Conservation (phyloP, 2,113 vertebrate species). For the Xenopus borealis region DNA sequence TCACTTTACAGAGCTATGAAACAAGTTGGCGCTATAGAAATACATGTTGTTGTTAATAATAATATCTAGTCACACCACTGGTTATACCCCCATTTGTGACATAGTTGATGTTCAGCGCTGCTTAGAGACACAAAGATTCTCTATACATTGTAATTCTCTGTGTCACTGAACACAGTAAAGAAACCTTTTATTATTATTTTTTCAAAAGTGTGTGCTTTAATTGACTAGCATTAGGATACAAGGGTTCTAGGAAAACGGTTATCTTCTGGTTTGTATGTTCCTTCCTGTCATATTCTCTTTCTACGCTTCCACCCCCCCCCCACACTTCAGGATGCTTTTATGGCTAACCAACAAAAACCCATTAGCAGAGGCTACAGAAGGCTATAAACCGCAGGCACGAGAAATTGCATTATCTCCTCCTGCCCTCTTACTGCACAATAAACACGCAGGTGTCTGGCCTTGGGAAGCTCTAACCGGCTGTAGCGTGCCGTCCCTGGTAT, state of each 20-base stretch:
- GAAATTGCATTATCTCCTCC: slow-evolving; percentile 8
- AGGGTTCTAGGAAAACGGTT: not conserved
- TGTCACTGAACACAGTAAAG: too few species aligned
- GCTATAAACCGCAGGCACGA: slow-evolving; percentile 30
- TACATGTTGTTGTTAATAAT: too few species aligned
- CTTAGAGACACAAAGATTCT: too few species aligned
- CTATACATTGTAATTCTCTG: too few species aligned
- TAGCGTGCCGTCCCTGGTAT: not conserved
- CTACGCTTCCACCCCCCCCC: not conserved
- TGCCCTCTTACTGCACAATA: slow-evolving; percentile 18
- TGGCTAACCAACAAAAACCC: slow-evolving; percentile 34
- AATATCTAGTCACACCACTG: too few species aligned
- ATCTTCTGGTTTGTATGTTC: not conserved
- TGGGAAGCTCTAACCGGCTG: not conserved
- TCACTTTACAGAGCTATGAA: too few species aligned
- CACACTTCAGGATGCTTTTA: slow-evolving; percentile 31
- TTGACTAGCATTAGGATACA: not conserved
- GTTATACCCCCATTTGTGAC: too few species aligned
- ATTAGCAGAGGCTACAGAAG: slow-evolving; percentile 31
- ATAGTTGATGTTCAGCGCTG: too few species aligned
- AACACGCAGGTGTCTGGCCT: slow-evolving; percentile 15
- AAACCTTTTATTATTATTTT: too few species aligned
- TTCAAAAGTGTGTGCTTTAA: not conserved
- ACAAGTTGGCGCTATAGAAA: too few species aligned
- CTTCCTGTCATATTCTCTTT: slow-evolving; percentile 1